Base-by-base conservation (phyloP, 2,888 invertebrate species). In the Cosmorhoe ocellata region DNA sequence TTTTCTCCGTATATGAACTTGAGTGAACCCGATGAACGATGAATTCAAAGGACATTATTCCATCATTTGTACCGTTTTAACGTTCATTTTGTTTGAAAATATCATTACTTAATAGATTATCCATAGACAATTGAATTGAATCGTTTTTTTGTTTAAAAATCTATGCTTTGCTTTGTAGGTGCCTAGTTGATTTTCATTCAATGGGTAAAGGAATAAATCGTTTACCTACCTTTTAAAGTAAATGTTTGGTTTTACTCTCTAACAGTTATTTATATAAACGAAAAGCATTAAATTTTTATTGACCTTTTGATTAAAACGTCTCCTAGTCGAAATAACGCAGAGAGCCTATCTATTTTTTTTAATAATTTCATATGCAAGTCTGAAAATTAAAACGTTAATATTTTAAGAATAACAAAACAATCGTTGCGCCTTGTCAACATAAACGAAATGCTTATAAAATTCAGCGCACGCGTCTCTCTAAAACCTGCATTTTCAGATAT, bases 1-100 rank as follows among this genome's bases (percentile, higher is more conserved):
- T 87, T 86, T 84, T 89, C 89, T 88, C 87, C 81, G 81, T 36
- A 36, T 81, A 80, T 82, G 84, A 88, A 87, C 86, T 81, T 81
- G 72, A 77, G 66, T 89, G 88, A 88, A 85, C 88, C 71, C 81
- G 58, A 56, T 68, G 72, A 48, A 61, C 58, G 47, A 58, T 64
- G 58, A 64, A 64, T 70, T 67, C 59, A 70, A 74, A 69, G 62
- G 67, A 70, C 56, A 67, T 70, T 73, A 68, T 74, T 67, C 61
- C 64, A 48, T 65, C 52, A 55, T 59, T n/a, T 65, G 62, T 71
- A 62, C 64, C 63, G 62, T 71, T 66, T 64, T 64, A 58, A 64
- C 59, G 56, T 34, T 39, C 22, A 18, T 30, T 30, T 22, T 30
- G 34, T 33, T 39, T 39, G 13, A 27, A 30, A 39, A 40, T 7